Conservation (phyloP, 2,888 invertebrate genomes). For the Lampropteryx suffumata region DNA sequence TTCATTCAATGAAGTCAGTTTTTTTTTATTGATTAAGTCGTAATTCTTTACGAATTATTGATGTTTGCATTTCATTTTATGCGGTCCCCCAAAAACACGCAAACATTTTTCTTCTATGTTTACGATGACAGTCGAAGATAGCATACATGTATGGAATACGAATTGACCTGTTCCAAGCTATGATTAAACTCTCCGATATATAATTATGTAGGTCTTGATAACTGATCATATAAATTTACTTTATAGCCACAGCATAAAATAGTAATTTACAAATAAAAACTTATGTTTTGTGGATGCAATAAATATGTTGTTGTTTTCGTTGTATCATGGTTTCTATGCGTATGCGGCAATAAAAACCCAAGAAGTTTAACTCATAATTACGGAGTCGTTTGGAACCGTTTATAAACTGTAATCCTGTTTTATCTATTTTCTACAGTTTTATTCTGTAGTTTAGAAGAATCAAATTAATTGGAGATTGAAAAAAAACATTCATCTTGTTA, state of each 20-base stretch:
- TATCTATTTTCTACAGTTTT: no score
- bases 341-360: no score
- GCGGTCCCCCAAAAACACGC: slow-evolving; percentile 5
- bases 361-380: no score
- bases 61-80: not conserved
- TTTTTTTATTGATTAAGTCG: no score
- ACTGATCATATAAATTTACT: slow-evolving; percentile 24
- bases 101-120: slow-evolving; percentile 18
- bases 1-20: no score
- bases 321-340: no score
- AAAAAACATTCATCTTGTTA: no score
- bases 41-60: no score
- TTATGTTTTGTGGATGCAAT: not conserved
- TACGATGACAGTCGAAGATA: slow-evolving; percentile 35
- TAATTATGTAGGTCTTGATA: slow-evolving; percentile 27
- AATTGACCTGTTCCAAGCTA: slow-evolving; percentile 18
- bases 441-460: no score
- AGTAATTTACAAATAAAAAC: slow-evolving; percentile 14
- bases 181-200: slow-evolving; percentile 19
- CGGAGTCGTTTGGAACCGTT: no score
- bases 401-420: no score
- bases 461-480: no score
- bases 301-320: not conserved
- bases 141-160: slow-evolving; percentile 24
- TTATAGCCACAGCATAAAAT: slow-evolving; percentile 10